Base-by-base conservation (phyloP, 1,140 invertebrate species). In the Ceratoteleas bidentatus region DNA sequence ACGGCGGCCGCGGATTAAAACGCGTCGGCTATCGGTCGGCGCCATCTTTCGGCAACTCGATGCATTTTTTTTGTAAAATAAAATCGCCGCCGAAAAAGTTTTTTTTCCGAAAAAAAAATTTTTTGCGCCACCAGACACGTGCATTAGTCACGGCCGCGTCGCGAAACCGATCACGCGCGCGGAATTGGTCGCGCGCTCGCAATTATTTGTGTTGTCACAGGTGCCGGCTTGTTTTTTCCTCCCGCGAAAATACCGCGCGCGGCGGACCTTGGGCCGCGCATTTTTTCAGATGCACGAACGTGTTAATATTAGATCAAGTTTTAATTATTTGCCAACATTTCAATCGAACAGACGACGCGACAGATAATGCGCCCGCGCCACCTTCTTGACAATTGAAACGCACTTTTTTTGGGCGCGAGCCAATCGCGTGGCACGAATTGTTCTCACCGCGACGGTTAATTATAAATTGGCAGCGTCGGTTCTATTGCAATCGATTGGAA, bases 221-320 rank as follows among this genome's bases (percentile, higher is more conserved):
- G 49, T 79, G 68, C 24, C 47, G 32, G 47, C 47, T 5, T 24
- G 57, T 65, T 62, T 77, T 10, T 65, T 78, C 66, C 60, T 61
- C 53, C 56, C 38, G 50, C 57, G 34, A 58, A 60, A 43, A 14
- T 50, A 65, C 52, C 62, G 69, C 56, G 64, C 38, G 34, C 45
- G 24, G 49, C 11, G 49, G 62, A 62, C 76, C 68, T 73, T 73
- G 76, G 56, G 53, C 11, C 32, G 0, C 24, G 50, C 66, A 58
- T 60, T 80, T 68, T 61, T 72, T 62, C 65, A 62, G 56, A 61
- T 66, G 50, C 61, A 36, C 74, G 50, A 64, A 52, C 43, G 45
- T 77, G 58, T 77, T 77, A 77, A 77, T 77, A 77, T 76, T 68
- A 76, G 73, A 76, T 56, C 74, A 64, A 69, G 49, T 77, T 77